Evolutionary conservation across 1,140 invertebrate species (phyloP).

Genomic region (Paralvinella palmiformis): DNA sequence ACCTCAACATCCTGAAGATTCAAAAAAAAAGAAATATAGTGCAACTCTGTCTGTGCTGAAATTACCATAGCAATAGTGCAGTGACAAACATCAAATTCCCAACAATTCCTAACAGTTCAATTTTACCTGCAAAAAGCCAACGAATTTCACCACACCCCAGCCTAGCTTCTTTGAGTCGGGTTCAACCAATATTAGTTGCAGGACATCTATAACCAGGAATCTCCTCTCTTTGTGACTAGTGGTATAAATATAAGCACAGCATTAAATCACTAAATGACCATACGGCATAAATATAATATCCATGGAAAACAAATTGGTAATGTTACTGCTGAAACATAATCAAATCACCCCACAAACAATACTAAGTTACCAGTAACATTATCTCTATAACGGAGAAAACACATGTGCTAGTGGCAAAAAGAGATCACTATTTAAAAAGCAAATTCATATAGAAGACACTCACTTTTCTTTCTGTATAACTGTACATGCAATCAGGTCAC

Average conservation of each 20-base stretch:
- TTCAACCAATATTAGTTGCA: conserved; percentile 94
- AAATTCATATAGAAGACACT: no score
- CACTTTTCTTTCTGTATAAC: conserved; percentile 83
- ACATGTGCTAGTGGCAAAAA: no score
- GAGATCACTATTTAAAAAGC: no score
- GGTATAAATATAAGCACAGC: no score
- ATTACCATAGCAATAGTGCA: conserved; percentile 29
- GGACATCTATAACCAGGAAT: conserved; percentile 89
- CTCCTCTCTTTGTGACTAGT: conserved; percentile 60
- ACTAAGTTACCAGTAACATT: no score
- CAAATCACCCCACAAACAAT: no score
- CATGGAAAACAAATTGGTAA: no score
- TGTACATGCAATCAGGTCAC: conserved; percentile 92
- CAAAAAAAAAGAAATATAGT: conserved; percentile 14
- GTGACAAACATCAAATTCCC: not conserved
- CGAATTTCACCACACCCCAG: conserved; percentile 94
- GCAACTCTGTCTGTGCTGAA: not conserved
- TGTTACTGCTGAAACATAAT: no score
- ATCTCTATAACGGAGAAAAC: no score
- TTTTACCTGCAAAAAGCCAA: conserved; percentile 60
- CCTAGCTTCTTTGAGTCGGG: conserved; percentile 86
- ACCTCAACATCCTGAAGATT: conserved; percentile 60
- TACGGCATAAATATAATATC: no score
- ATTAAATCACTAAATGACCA: no score
- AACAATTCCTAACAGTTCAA: not conserved